These are phyloP conservation scores for Vimba vimba DNA, from an alignment of 2,113 vertebrate genomes.

Conservation along the genomic window DNA sequence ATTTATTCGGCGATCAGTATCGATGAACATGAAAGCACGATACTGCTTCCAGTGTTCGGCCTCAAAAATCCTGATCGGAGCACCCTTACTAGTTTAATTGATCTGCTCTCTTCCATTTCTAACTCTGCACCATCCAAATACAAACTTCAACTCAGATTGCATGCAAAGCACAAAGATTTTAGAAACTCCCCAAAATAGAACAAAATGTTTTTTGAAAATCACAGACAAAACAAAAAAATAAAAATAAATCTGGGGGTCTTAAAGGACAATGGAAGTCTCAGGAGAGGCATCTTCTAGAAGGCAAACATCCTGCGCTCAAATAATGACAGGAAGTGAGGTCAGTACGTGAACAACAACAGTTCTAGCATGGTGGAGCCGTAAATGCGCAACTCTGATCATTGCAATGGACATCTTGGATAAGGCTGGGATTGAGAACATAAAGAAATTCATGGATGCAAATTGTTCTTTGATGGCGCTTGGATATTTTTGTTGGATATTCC, in stretches of 20 bases:
- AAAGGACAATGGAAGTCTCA: constrained; percentile 14
- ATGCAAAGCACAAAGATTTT: neutral
- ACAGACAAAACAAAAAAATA: neutral
- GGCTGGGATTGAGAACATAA: neutral
- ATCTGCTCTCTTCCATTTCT: neutral
- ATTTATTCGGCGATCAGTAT: no score
- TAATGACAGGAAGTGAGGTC: constrained; percentile 60
- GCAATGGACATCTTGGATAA: neutral
- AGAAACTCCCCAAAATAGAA: neutral
- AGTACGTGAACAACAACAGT: constrained; percentile 37
- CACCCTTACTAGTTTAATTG: neutral
- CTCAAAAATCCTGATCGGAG: no score
- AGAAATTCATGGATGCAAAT: neutral
- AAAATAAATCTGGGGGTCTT: constrained; percentile 5
- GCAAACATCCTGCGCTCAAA: constrained; percentile 50
- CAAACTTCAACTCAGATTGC: neutral
- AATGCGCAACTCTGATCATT: constrained; percentile 1
- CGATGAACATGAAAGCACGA: no score
- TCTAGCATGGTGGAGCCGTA: neutral
- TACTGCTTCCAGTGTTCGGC: no score
- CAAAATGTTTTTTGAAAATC: constrained; percentile 15
- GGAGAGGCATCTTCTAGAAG: constrained; percentile 17
- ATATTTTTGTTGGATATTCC: constrained; percentile 64
- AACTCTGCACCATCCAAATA: neutral
- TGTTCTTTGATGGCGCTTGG: neutral